Conservation (phyloP, 2,797 vertebrate genomes). For the Allobates femoralis region DNA sequence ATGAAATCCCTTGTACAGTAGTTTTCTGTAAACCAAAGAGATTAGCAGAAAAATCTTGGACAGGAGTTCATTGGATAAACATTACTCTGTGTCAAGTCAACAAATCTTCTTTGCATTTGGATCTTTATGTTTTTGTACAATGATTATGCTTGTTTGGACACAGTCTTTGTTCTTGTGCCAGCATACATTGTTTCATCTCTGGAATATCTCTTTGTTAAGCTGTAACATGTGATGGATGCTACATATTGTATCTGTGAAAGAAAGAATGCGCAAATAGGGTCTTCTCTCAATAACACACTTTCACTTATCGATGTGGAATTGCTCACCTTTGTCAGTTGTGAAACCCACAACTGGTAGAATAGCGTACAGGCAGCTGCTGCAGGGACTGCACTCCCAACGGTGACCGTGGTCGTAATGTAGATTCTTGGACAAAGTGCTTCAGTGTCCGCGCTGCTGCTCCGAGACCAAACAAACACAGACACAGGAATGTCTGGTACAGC, state of each 20-base stretch:
- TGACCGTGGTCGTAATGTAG: too few relatives aligned
- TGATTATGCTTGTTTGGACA: slow-evolving; percentile 3
- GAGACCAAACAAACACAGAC: too few relatives aligned
- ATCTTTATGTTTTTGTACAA: background rate
- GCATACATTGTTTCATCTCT: background rate
- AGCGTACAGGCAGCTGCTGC: too few relatives aligned
- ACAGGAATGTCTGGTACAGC: too few relatives aligned
- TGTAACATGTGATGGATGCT: background rate
- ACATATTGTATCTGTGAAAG: background rate
- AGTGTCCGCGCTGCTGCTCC: too few relatives aligned
- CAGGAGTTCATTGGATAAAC: background rate
- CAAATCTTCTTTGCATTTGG: slow-evolving; percentile 4
- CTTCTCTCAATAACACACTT: too few relatives aligned
- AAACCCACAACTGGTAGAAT: too few relatives aligned
- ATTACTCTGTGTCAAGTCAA: slow-evolving; percentile 7
- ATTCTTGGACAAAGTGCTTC: too few relatives aligned
- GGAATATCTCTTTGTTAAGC: slow-evolving; percentile 30
- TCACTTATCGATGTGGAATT: too few relatives aligned
- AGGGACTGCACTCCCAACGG: too few relatives aligned
- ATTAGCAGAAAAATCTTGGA: background rate
- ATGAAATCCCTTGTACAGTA: background rate
- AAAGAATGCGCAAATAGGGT: too few relatives aligned
- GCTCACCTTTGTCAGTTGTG: too few relatives aligned
- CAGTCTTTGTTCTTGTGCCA: slow-evolving; percentile 14
- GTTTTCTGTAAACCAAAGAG: background rate